Base-by-base conservation (phyloP, 2,113 vertebrate species). In the Camelus dromedarius region DNA sequence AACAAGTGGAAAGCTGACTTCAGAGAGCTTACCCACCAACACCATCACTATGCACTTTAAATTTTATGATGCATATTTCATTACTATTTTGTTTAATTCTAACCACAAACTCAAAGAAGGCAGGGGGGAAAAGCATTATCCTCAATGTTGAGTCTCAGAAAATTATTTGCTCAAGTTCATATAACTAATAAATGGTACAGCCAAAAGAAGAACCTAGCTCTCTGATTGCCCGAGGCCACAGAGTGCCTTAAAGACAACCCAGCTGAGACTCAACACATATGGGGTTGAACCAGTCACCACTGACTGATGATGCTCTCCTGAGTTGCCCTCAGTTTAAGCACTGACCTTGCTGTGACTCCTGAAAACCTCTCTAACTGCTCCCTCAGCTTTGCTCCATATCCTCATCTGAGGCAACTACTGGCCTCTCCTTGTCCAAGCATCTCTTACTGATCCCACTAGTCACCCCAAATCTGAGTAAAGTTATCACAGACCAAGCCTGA, bases 11-110 rank as follows among this genome's bases (percentile, higher is more conserved):
- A 83, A 66, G 28, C 19, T 73, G 77, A 85, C 42, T 60, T 73
- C 35, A 75, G 13, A 87, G 50, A 77, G 8, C 30, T 89, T 42
- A 76, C 9, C 24, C 28, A 19, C 46, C 30, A 64, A 22, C 4
- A 58, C 5, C 28, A 42, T 13, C 22, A 48, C 14, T 30, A n/a
- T 8, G 12, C 30, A 42, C 42, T 82, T 86, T 52, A 72, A 77
- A 64, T 24, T 72, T 30, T 54, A 52, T 30, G 46, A 38, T 81
- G 2, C 5, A 24, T 62, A 6, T 66, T 92, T n/a, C 35, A 50
- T 91, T 50, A 56, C 72, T 72, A 67, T 93, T 89, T 92, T 48
- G 38, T 56, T 69, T 93, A 15, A 76, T 60, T 82, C 46, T 80
- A 64, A 76, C 58, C 10, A 80, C 24, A 64, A 48, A 90, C 12